Evolutionary conservation across 2,888 invertebrate genomes (phyloP).

Genomic region (Apamea epomidion): DNA sequence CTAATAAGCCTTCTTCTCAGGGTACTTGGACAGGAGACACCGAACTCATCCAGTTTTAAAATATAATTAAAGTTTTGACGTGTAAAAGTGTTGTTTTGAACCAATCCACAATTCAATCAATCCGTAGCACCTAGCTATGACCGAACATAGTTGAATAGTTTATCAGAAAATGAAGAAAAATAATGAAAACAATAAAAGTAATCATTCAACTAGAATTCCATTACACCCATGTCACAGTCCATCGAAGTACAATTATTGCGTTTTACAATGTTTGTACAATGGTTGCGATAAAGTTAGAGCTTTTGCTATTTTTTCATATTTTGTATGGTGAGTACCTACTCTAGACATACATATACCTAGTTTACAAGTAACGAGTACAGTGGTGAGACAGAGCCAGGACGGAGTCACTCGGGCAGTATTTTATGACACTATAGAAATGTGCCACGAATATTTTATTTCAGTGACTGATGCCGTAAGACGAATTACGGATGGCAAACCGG

Average conservation of each 20-base stretch:
- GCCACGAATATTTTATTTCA: conserved; percentile 26
- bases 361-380: neutral
- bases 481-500: conserved; percentile 48
- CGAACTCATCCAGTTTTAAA: neutral
- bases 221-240: conserved; percentile 24
- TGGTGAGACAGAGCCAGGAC: neutral
- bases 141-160: neutral
- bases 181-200: conserved; percentile 33
- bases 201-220: conserved; percentile 12
- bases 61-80: neutral
- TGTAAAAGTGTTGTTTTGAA: neutral
- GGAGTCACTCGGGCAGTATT: neutral
- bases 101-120: neutral
- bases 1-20: neutral
- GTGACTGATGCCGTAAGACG: conserved; percentile 43
- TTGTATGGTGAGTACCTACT: conserved; percentile 35
- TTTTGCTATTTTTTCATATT: conserved; percentile 39
- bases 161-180: conserved; percentile 3
- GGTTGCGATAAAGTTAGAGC: conserved; percentile 23
- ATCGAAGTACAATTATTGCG: conserved; percentile 20
- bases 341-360: neutral
- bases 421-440: neutral
- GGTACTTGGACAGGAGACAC: neutral
- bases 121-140: neutral
- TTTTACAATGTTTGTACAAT: conserved; percentile 27